Conservation (phyloP, 2,113 vertebrate species). For the Macquaria australasica region DNA sequence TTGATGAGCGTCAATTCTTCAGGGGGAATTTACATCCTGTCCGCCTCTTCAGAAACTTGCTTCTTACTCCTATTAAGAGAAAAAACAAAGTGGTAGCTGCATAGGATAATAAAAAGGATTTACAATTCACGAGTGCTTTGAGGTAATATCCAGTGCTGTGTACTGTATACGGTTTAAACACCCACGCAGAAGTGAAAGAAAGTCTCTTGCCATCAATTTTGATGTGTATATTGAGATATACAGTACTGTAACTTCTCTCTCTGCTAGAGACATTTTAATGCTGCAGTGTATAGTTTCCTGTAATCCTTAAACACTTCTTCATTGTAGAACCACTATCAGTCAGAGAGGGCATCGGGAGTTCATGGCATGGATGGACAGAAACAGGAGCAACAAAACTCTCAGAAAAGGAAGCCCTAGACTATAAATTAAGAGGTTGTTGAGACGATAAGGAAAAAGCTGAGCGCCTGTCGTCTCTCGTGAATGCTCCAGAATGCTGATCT, state of each 20-base stretch:
- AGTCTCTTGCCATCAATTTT: background rate
- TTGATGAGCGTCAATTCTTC: slow-evolving; percentile 51
- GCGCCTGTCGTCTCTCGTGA: slow-evolving; percentile 65
- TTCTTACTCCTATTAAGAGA: slow-evolving; percentile 27
- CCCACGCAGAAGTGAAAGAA: slow-evolving; percentile 6
- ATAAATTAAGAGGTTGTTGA: slow-evolving; percentile 67
- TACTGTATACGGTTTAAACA: slow-evolving; percentile 6
- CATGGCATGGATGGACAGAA: slow-evolving; percentile 21
- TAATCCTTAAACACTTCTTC: slow-evolving; percentile 10
- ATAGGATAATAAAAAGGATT: slow-evolving; percentile 6
- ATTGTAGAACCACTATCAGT: slow-evolving; percentile 17
- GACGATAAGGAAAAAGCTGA: slow-evolving; percentile 63
- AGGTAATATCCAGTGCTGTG: slow-evolving; percentile 6
- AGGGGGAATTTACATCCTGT: slow-evolving; percentile 25
- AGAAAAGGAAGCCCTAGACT: slow-evolving; percentile 42
- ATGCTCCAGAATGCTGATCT: slow-evolving; percentile 74
- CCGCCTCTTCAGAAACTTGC: slow-evolving; percentile 16
- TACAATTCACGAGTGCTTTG: slow-evolving; percentile 32
- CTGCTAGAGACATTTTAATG: background rate
- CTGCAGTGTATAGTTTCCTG: slow-evolving; percentile 1
- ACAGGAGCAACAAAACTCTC: slow-evolving; percentile 27
- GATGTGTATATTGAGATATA: background rate
- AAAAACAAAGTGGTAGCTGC: slow-evolving; percentile 10
- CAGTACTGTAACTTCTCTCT: background rate
- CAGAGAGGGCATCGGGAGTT: slow-evolving; percentile 20